Evolutionary conservation across 2,113 vertebrate genomes (phyloP), one percentile per base, ranked within the genome.

Genomic region (Rhynchopsitta pachyrhyncha): DNA sequence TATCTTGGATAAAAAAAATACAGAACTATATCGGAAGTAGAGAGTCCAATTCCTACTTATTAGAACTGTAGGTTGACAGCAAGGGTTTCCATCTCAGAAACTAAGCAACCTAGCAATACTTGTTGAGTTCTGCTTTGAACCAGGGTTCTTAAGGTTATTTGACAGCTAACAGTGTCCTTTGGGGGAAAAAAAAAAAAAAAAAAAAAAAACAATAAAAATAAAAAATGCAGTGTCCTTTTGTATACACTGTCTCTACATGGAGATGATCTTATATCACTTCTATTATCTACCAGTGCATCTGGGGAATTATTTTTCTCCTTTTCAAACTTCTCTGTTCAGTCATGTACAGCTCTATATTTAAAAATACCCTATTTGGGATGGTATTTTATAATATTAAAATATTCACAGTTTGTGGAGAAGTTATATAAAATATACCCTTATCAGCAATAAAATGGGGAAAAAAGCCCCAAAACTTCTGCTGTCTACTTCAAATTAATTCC

Each of bases 51-150:
- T 79, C 14, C 25, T 57, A 52, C 46, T 78, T 63, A 55, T 23
- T 86, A 42, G 24, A 85, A 82, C 31, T 20, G 35, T 0, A 85
- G 15, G 14, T 31, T 73, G 41, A 57, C 24, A 41, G 28, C 46
- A 68, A 73, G 7, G 31, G 29, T 13, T 71, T 93, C 44, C 47
- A 44, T 68, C 57, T 68, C 35, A 76, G 44, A 82, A 88, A 77
- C 0, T 5, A 9, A 62, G 13, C 1, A 35, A 16, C 69, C 19
- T 37, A 57, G 39, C 13, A 24, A 23, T 9, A 42, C 13, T 23
- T 47, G 8, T 27, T 31, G 23, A 46, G 20, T 60, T 93, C 35
- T 85, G 39, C 23, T 84, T 82, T 86, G 57, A 84, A 63, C 3
- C 4, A 7, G 27, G 17, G 35, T 52, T 86, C 35, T 77, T 55